Percentiles rank a stretch among this genome's conserved stretches.
Evolutionary conservation across 1,140 invertebrate species (phyloP).

Genomic region (Nixonia krombeini): DNA sequence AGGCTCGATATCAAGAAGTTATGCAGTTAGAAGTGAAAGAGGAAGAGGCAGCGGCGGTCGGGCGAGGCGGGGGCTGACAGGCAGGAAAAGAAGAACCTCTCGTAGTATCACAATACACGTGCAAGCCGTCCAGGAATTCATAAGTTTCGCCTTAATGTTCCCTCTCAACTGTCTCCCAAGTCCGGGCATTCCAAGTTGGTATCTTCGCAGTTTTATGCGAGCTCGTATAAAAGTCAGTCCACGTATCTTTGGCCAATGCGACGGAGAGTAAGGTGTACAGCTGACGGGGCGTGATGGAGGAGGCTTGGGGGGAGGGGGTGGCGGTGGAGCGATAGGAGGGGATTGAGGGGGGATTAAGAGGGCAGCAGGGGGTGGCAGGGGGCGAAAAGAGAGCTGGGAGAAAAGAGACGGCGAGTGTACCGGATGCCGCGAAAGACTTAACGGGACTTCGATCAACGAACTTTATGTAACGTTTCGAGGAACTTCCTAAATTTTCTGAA

Average conservation of each 20-base stretch:
- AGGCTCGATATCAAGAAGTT: constrained; percentile 20
- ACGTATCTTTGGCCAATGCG: constrained; percentile 24
- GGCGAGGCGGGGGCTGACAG: constrained; percentile 10
- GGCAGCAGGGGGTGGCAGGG: no score
- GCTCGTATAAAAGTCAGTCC: constrained; percentile 28
- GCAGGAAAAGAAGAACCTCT: constrained; percentile 13
- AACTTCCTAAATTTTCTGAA: constrained; percentile 31
- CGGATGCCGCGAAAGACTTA: constrained; percentile 31
- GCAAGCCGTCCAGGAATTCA: constrained; percentile 16
- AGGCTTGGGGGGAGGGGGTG: constrained; percentile 9
- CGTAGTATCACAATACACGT: constrained; percentile 13
- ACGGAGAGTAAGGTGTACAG: constrained; percentile 6
- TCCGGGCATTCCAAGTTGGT: constrained; percentile 18
- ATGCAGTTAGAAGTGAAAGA: constrained; percentile 18
- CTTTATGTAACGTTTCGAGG: constrained; percentile 34
- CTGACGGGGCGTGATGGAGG: not conserved
- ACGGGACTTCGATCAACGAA: constrained; percentile 42
- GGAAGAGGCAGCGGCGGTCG: not conserved
- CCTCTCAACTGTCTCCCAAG: constrained; percentile 17
- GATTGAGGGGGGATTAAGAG: no score
- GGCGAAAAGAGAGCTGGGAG: no score
- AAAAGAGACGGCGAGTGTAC: constrained; percentile 26
- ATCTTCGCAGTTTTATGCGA: constrained; percentile 30
- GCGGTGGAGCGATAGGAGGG: no score
- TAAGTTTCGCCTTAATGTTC: constrained; percentile 26